Evolutionary conservation across 2,113 vertebrate genomes (phyloP).

Genomic region (Nematolebias whitei): DNA sequence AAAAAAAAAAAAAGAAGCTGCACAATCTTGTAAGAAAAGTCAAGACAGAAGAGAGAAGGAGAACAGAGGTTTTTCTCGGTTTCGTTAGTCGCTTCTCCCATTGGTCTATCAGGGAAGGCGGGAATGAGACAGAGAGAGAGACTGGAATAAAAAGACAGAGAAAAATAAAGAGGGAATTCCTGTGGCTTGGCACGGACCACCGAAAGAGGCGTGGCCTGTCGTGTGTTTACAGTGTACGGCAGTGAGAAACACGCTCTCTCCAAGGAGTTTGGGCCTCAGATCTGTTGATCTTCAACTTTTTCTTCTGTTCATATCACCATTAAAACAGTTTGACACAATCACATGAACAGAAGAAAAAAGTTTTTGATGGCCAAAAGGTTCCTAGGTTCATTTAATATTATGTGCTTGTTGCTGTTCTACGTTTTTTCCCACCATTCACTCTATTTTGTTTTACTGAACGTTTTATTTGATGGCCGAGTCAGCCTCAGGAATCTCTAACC

Average conservation of each 20-base stretch:
- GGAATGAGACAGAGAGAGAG: conserved; percentile 66
- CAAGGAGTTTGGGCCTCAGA: conserved; percentile 55
- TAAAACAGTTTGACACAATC: conserved; percentile 31
- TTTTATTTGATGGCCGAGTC: conserved; percentile 50
- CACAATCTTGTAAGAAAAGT: conserved; percentile 57
- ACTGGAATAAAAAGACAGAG: conserved; percentile 70
- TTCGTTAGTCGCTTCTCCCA: conserved; percentile 61
- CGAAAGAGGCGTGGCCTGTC: conserved; percentile 73
- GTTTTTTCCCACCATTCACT: background rate
- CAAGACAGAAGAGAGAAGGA: conserved; percentile 35
- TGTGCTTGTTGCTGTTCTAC: background rate
- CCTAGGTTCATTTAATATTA: background rate
- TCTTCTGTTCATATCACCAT: conserved; percentile 35
- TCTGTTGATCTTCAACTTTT: conserved; percentile 50
- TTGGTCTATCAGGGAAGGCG: conserved; percentile 72
- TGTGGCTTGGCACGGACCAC: conserved; percentile 77
- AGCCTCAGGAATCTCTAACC: too few species aligned
- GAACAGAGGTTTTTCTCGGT: conserved; percentile 53
- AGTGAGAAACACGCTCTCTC: conserved; percentile 74
- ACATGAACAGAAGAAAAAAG: conserved; percentile 43
- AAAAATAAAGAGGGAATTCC: conserved; percentile 77
- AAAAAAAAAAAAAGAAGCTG: conserved; percentile 8
- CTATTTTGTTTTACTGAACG: background rate
- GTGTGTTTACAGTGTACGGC: conserved; percentile 74
- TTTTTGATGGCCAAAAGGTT: conserved; percentile 8